phyloP scores from a whole-genome alignment of 2,113 vertebrate genomes.

The Podarcis cretensis region DNA sequence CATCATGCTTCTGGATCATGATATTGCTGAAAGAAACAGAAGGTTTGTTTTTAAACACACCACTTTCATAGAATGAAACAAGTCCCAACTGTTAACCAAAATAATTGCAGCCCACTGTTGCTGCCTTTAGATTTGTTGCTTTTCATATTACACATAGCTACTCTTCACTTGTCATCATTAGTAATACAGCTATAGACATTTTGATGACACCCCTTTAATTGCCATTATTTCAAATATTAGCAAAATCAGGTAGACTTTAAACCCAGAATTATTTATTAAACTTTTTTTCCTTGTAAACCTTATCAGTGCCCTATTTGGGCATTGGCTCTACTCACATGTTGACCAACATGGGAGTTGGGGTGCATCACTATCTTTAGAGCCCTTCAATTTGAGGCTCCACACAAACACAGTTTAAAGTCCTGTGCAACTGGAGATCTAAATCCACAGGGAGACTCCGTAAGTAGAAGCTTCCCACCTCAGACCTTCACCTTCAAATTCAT shows the following conservation, averaged over 20 bases:
- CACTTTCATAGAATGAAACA: background rate
- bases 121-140: background rate
- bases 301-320: no score
- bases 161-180: background rate
- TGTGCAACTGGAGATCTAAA: no score
- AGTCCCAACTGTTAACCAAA: background rate
- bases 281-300: background rate
- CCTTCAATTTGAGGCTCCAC: no score
- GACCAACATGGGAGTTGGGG: no score
- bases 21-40: slow-evolving; percentile 82
- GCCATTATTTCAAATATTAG: background rate
- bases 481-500: no score
- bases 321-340: no score
- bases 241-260: background rate
- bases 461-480: no score
- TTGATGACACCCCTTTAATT: background rate
- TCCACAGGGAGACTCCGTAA: no score
- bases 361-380: no score
- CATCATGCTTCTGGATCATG: slow-evolving; percentile 92
- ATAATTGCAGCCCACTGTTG: background rate
- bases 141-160: background rate
- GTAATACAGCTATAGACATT: background rate
- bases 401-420: no score
- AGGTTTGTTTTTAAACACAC: background rate
- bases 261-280: background rate